Conservation (phyloP, 2,888 invertebrate genomes). For the Clitarchus hookeri region DNA sequence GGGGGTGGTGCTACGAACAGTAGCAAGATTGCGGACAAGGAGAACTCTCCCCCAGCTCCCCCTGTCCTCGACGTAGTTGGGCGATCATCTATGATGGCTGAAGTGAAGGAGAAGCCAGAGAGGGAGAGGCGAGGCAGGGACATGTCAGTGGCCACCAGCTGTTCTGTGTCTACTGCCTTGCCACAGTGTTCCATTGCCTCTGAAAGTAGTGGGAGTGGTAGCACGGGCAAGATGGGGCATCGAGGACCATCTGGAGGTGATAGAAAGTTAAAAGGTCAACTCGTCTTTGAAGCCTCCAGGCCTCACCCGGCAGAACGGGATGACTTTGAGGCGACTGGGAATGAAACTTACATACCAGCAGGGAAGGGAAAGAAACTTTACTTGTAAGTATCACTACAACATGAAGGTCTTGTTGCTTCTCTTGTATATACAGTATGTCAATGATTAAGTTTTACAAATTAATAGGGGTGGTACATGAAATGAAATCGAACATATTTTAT, state of each 20-base stretch:
- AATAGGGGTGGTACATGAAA: too few relatives aligned
- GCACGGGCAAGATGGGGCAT: conserved; percentile 16
- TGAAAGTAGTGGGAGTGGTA: conserved; percentile 48
- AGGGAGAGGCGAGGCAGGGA: conserved; percentile 17
- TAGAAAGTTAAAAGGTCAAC: conserved; percentile 57
- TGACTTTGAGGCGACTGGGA: conserved; percentile 73
- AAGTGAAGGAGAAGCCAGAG: conserved; percentile 33
- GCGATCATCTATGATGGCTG: conserved; percentile 45
- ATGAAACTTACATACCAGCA: conserved; percentile 61
- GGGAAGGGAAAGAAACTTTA: conserved; percentile 50
- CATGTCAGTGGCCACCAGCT: neutral
- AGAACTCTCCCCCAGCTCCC: conserved; percentile 28
- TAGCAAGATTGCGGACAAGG: conserved; percentile 45
- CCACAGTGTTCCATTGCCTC: conserved; percentile 17
- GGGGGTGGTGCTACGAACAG: conserved; percentile 45
- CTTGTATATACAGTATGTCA: too few relatives aligned
- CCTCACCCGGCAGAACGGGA: conserved; percentile 73
- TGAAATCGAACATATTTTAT: too few relatives aligned
- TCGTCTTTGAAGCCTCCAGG: conserved; percentile 73
- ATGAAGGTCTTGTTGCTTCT: too few relatives aligned
- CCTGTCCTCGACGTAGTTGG: conserved; percentile 35
- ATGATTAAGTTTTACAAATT: too few relatives aligned
- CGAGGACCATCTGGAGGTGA: conserved; percentile 26
- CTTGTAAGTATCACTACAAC: conserved; percentile 46
- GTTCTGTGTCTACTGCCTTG: neutral